Base-by-base conservation (phyloP, 2,797 vertebrate species). In the Chelon auratus region DNA sequence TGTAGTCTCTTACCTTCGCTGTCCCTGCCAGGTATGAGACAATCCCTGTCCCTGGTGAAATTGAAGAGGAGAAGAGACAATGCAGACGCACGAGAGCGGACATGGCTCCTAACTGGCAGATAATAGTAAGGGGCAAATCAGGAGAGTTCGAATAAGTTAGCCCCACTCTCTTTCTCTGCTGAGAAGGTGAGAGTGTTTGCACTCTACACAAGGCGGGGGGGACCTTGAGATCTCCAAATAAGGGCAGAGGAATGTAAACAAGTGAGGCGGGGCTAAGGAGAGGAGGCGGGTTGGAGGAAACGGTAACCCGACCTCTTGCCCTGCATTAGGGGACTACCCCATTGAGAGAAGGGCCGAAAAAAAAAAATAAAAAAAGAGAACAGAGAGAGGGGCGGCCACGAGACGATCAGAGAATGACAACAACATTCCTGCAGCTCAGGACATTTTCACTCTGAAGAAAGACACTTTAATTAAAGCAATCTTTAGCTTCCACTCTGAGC, bases 201-300 rank as follows among this genome's bases (percentile, higher is more conserved):
- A 72, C 83, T 91, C 92, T 77, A 83, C 81, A 85, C 77, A 87
- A 78, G 78, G 57, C 59, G 37, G 64, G 75, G 77, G 86, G 80
- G 90, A 82, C 87, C 92, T 90, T 88, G 85, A 68, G 83, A 91
- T 91, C 74, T 85, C 92, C 95, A 93, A 94, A 93, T 94, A 95
- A 91, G 93, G 93, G 80, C 89, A 91, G 22, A 91, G 93, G 95
- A 95, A 95, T 93, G 94, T 96, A 96, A 98, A 97, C 95, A 96
- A 11, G 63, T 87, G 85, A 87, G 95, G 95, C 72, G 94, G 94
- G 87, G 92, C 72, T 86, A 80, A 15, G 63, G 77, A 63, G 82
- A 61, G 81, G 78, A 81, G 90, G 90, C 83, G 92, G 80, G 87
- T 39, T 13, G 2, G 64, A 79, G 72, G 75, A 72, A 75, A 72